Conservation (phyloP, 2,888 invertebrate species). For the Ecdyonurus torrentis region DNA sequence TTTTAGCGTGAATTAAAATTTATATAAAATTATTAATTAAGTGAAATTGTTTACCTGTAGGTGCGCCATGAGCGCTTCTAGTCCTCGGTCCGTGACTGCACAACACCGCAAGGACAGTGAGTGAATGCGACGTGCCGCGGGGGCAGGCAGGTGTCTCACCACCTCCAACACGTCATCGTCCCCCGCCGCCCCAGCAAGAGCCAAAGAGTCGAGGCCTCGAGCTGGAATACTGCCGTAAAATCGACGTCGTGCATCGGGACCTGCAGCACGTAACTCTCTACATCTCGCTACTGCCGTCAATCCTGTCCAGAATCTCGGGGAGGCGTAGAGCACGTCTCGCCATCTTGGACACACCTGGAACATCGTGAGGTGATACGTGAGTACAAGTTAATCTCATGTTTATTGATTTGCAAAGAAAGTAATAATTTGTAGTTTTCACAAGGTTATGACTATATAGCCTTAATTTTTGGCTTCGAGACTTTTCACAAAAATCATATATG, state of each 20-base stretch:
- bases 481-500: no score
- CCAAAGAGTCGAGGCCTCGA: constrained; percentile 72
- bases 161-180: constrained; percentile 83
- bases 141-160: constrained; percentile 58
- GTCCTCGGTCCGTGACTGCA: constrained; percentile 76
- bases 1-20: no score
- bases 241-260: constrained; percentile 35
- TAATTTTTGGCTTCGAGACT: no score
- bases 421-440: no score
- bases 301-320: constrained; percentile 76
- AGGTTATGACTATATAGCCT: no score
- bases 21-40: no score
- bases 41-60: constrained; percentile 43
- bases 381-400: no score
- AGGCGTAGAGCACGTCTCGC: constrained; percentile 76
- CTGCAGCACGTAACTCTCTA: constrained; percentile 53
- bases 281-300: constrained; percentile 73
- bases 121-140: constrained; percentile 67
- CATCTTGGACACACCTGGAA: constrained; percentile 61
- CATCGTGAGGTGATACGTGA: constrained; percentile 17
- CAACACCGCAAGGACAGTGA: constrained; percentile 75
- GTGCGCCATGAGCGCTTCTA: constrained; percentile 77
- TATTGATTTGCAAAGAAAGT: not conserved
- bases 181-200: constrained; percentile 60
- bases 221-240: constrained; percentile 67